Base-by-base conservation (phyloP, 1,140 invertebrate genomes). In the Drosophila kohkoa region DNA sequence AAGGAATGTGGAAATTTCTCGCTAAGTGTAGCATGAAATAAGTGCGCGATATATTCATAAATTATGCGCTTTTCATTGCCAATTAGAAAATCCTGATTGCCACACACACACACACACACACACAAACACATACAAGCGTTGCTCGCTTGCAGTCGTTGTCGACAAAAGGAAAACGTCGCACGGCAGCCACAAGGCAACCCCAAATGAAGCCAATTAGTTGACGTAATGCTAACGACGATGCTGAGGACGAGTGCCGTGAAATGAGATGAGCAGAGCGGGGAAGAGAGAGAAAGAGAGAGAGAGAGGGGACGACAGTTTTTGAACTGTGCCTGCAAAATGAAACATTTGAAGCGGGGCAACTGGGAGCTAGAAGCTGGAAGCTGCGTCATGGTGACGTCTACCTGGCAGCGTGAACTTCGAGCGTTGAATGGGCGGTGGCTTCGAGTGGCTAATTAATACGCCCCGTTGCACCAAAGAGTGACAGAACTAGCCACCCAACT, bases 131-230 rank as follows among this genome's bases (percentile, higher is more conserved):
- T 16, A 67, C 51, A 63, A 63, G 46, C 15, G 46, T 41, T 52
- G 15, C 16, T 25, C 46, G 20, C 48, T n/a, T 74, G 71, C 71
- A 74, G 68, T 64, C 7, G 57, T 1, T 59, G 38, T 25, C 28
- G 62, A 48, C 45, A 72, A 68, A 68, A 67, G 59, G 46, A 67
- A 30, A 77, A 65, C 58, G 60, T 28, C 75, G 20, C 48, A 32
- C 11, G 64, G 62, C 63, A 63, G 76, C 82, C 79, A 74, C 77
- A 79, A 69, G 82, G 81, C 77, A 80, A 87, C 83, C 80, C 80
- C 82, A 87, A 86, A 87, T 88, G 82, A 87, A 87, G 83, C 82
- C 82, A 87, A 87, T 87, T 87, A 87, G 82, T 80, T 87, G 82
- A 87, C 82, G 83, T 88, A 87, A 87, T 87, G 82, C 65, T 88